A percentile compares a stretch with the other conserved stretches of the same genome.
phyloP scores from a whole-genome alignment of 2,113 vertebrate genomes.

The Suncus etruscus region DNA sequence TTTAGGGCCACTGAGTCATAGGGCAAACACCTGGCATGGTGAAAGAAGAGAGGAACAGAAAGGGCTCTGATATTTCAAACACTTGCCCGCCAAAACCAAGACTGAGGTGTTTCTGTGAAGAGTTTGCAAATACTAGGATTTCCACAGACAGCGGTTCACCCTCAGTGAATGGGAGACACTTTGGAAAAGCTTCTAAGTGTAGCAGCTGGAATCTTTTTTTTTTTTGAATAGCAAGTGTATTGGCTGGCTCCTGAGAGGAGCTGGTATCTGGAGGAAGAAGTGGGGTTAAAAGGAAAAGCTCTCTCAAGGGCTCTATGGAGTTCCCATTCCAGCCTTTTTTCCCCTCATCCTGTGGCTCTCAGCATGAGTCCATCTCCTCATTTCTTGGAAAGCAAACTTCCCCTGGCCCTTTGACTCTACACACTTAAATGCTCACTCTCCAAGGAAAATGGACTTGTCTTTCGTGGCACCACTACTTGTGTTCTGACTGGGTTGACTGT shows the following conservation, averaged over 20 bases:
- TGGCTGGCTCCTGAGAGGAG: neutral
- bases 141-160: neutral
- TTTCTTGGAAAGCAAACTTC: neutral
- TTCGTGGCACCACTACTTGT: neutral
- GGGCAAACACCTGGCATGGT: neutral
- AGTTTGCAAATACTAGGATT: neutral
- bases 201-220: slow-evolving; percentile 35
- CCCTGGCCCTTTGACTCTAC: neutral
- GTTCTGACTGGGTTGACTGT: neutral
- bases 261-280: neutral
- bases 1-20: neutral
- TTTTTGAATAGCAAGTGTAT: neutral
- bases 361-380: neutral
- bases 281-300: neutral
- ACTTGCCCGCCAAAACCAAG: no score
- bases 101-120: neutral
- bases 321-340: neutral
- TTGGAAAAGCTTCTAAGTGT: slow-evolving; percentile 17
- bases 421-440: neutral
- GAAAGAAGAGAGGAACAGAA: neutral
- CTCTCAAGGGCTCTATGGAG: neutral
- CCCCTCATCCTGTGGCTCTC: neutral
- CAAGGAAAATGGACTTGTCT: neutral
- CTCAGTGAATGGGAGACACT: neutral
- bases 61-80: neutral